A percentile compares a stretch with the other conserved stretches of the same genome.
Conservation (phyloP, 2,888 invertebrate species). For the Ptychoptera albimana region DNA sequence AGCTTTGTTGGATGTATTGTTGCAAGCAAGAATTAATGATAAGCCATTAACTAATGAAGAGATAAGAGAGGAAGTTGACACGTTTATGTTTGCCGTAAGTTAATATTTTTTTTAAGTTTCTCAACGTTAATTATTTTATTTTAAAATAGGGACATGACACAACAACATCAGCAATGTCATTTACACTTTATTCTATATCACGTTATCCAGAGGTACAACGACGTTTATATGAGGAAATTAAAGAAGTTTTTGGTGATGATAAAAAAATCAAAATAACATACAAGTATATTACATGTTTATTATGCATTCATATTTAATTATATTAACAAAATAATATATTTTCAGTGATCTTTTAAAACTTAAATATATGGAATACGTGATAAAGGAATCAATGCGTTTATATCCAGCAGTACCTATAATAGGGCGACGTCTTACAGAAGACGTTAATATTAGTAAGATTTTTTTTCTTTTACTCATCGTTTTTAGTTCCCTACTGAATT, state of each 20-base stretch:
- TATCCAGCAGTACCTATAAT: slow-evolving; percentile 51
- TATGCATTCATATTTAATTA: background rate
- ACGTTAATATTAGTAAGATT: slow-evolving; percentile 35
- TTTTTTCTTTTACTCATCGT: background rate
- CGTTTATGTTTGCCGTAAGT: slow-evolving; percentile 52
- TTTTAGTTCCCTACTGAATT: too few species aligned
- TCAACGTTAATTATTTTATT: slow-evolving; percentile 2
- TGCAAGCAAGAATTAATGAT: slow-evolving; percentile 40
- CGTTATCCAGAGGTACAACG: slow-evolving; percentile 23
- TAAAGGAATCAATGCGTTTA: slow-evolving; percentile 47
- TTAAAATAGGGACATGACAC: slow-evolving; percentile 24
- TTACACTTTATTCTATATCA: slow-evolving; percentile 24
- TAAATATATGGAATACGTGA: slow-evolving; percentile 39
- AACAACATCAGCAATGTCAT: slow-evolving; percentile 24
- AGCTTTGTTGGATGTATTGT: slow-evolving; percentile 47
- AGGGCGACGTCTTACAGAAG: slow-evolving; percentile 35
- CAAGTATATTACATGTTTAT: slow-evolving; percentile 1
- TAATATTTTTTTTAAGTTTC: background rate
- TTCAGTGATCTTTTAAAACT: slow-evolving; percentile 16
- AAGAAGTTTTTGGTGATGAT: slow-evolving; percentile 17
- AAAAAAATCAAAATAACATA: slow-evolving; percentile 12
- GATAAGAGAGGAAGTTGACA: slow-evolving; percentile 51
- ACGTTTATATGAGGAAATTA: slow-evolving; percentile 22
- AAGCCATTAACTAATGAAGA: slow-evolving; percentile 37
- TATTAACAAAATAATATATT: background rate